Evolutionary conservation across 2,113 vertebrate genomes (phyloP), one percentile per base, ranked within the genome.

Genomic region (Melospiza georgiana): DNA sequence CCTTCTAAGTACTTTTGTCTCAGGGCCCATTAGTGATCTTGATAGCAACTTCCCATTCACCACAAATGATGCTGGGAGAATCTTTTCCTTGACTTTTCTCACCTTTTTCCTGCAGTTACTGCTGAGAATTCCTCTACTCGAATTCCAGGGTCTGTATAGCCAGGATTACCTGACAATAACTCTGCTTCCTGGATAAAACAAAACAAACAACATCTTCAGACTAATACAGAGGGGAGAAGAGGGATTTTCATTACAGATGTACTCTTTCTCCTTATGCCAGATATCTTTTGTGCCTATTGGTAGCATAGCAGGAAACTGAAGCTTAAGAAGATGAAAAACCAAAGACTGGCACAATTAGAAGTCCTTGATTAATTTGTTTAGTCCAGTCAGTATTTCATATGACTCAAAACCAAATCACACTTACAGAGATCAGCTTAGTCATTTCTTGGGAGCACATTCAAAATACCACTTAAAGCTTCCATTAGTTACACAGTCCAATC

Each of bases 81-180:
- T 67, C 10, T 44, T 17, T 11, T 13, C 39, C 35, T 21, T 0
- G 0, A 30, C 2, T 93, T 58, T 79, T 93, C 88, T 97, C 96
- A 99, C 99, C 98, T 97, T 88, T 96, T 96, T 95, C 96, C 93
- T 71, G 97, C 68, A 95, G 96, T 81, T 35, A 88, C 75, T n/a
- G 96, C 87, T 46, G 97, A 85, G 37, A 97, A 95, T 16, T 98
- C 97, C 83, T 98, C 97, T 87, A 97, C 86, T 25, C 97, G 97
- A 95, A 98, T 91, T 89, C 98, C 97, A 81, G 98, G 97, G 87
- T 98, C 98, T 89, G 98, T 98, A 84, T 98, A 98, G 49, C 97
- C 98, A 87, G 98, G 97, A 41, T 97, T 98, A 73, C 97, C 97
- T 18, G 98, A 93, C 82, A 97, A 76, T 96, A 98, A 94, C 76